These are phyloP conservation scores for Eueides isabella DNA, from an alignment of 1,140 invertebrate species.

Conservation along the genomic window DNA sequence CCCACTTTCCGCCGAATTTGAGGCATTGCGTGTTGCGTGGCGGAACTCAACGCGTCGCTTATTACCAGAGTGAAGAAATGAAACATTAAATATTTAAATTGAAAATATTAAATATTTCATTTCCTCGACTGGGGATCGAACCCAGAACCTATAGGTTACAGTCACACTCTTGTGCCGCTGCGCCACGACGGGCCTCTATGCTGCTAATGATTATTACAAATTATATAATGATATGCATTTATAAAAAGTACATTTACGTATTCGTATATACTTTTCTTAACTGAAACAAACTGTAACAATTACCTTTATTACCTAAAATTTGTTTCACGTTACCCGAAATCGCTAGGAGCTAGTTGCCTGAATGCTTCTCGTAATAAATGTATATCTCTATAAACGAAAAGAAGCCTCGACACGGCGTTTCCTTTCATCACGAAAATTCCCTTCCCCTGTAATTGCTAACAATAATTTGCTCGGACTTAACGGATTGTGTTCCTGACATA, in stretches of 20 bases:
- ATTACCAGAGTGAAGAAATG: no score
- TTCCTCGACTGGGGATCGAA: no score
- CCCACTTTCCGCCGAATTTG: no score
- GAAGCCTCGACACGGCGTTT: slow-evolving; percentile 27
- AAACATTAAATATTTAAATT: no score
- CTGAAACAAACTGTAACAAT: slow-evolving; percentile 1
- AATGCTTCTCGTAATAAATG: slow-evolving; percentile 33
- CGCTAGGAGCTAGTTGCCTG: slow-evolving; percentile 31
- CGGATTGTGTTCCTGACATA: slow-evolving; percentile 45
- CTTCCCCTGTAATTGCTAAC: slow-evolving; percentile 45
- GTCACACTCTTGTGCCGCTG: no score
- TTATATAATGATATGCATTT: no score
- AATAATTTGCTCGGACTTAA: slow-evolving; percentile 45
- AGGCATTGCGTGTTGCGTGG: no score
- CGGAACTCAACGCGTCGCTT: no score
- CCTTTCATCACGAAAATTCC: slow-evolving; percentile 35
- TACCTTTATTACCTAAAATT: slow-evolving; percentile 22
- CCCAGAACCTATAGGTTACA: no score
- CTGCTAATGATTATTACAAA: no score
- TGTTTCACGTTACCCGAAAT: slow-evolving; percentile 36
- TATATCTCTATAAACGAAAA: slow-evolving; percentile 33
- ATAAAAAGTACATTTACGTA: not conserved
- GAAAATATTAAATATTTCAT: no score
- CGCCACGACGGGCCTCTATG: no score
- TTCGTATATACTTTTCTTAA: not conserved